Base-by-base conservation (phyloP, 1,140 invertebrate species). In the Chlorops oryzae region DNA sequence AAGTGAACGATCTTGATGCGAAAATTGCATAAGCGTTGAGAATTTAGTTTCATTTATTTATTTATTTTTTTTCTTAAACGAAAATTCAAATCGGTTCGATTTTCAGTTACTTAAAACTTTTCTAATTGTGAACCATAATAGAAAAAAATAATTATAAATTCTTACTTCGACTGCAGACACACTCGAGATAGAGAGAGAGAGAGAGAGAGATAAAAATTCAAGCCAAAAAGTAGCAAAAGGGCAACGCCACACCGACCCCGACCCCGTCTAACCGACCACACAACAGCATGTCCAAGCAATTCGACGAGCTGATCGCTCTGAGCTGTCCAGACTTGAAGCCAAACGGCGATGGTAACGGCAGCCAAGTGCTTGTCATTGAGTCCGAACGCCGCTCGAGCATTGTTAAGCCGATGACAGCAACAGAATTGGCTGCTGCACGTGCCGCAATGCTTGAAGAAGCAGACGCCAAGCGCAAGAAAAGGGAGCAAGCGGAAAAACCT, bases 341-440 rank as follows among this genome's bases (percentile, higher is more conserved):
- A 3, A 55, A 57, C 6, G 40, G 45, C 50, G 37, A 28, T 34
- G 32, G 37, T 43, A 45, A 28, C 20, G 23, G 12, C 28, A 47
- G 37, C 15, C 49, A 65, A 46, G 46, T 59, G 22, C 46, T 63
- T 37, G 53, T 68, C 17, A 47, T 62, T 24, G 54, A 63, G 22
- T 45, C 59, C 12, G 56, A 68, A 49, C 65, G 65, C 5, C 63
- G 65, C 15, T 51, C 69, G 6, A 69, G 65, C 53, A 64, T 64
- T 17, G 51, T 53, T n/a, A 69, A 65, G 55, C 65, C 68, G 45
- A 69, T 69, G 65, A 69, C 65, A 15, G 65, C 65, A 55, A 69
- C 65, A 2, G 63, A 69, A 20, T 44, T 69, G 37, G 48, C 50
- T 15, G 55, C 53, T 38, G 41, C 61, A 15, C 58, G 65, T 7